phyloP scores from a whole-genome alignment of 2,113 vertebrate genomes.

The Edolisoma coerulescens region DNA sequence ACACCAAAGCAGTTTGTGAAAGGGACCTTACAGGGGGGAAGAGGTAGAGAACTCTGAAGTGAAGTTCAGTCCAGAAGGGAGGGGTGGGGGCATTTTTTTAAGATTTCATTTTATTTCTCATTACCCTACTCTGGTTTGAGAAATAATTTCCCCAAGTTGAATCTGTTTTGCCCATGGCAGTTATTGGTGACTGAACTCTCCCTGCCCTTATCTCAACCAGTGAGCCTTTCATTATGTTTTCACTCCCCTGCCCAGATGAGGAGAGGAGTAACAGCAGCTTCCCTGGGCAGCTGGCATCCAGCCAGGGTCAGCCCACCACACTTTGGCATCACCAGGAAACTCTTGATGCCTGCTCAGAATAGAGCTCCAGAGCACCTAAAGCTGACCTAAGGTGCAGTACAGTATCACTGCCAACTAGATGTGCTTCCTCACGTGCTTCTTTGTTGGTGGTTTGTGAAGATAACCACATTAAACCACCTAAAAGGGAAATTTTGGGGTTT shows the following conservation, averaged over 20 bases:
- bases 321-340: neutral
- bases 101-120: neutral
- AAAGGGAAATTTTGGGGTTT: rapidly evolving
- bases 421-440: neutral
- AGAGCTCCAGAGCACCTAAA: neutral
- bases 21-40: neutral
- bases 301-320: neutral
- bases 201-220: neutral
- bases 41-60: neutral
- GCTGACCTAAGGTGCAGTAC: neutral
- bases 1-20: neutral
- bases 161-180: neutral
- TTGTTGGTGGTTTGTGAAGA: neutral
- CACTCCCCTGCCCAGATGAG: too few species aligned
- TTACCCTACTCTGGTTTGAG: neutral
- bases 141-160: neutral
- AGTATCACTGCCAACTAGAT: neutral
- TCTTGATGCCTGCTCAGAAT: neutral
- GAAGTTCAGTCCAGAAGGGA: neutral
- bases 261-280: neutral
- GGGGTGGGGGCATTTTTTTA: rapidly evolving
- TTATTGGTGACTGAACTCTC: neutral
- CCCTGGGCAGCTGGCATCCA: neutral
- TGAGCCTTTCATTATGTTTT: neutral
- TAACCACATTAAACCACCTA: neutral